Conservation (phyloP, 2,797 vertebrate species). For the Oceanodroma leucorhoa region DNA sequence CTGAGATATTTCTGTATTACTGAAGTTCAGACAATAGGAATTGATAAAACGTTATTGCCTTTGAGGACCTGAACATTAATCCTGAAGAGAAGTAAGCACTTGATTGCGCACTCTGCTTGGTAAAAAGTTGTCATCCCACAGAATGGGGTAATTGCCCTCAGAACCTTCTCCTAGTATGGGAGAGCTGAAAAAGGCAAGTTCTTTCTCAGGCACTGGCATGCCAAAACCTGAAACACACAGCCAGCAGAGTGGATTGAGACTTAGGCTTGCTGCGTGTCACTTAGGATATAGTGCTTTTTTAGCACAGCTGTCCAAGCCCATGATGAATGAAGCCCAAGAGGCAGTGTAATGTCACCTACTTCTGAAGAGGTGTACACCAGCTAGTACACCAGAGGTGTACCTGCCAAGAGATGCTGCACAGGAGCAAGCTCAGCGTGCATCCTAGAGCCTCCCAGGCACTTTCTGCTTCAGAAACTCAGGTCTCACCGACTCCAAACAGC, state of each 20-base stretch:
- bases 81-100: not conserved
- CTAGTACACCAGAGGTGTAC: accelerated
- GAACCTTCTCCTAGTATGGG: not conserved
- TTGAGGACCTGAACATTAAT: not conserved
- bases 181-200: not conserved
- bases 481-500: not conserved
- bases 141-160: not conserved
- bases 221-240: not conserved
- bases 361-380: not conserved
- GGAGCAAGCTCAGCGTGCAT: accelerated
- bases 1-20: not conserved
- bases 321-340: accelerated
- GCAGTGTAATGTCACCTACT: not conserved
- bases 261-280: not conserved
- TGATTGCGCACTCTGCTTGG: accelerated
- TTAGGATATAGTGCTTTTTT: too few species aligned
- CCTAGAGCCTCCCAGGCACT: too few species aligned
- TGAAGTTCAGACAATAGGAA: not conserved
- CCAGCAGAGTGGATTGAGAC: not conserved
- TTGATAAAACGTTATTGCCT: not conserved
- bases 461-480: accelerated
- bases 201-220: not conserved
- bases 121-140: not conserved
- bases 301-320: not conserved
- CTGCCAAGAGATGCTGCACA: not conserved